Percentiles rank a stretch among this genome's conserved stretches.
These are phyloP conservation scores for Choristoneura rosaceana DNA, from an alignment of 2,888 invertebrate genomes.

Conservation along the genomic window DNA sequence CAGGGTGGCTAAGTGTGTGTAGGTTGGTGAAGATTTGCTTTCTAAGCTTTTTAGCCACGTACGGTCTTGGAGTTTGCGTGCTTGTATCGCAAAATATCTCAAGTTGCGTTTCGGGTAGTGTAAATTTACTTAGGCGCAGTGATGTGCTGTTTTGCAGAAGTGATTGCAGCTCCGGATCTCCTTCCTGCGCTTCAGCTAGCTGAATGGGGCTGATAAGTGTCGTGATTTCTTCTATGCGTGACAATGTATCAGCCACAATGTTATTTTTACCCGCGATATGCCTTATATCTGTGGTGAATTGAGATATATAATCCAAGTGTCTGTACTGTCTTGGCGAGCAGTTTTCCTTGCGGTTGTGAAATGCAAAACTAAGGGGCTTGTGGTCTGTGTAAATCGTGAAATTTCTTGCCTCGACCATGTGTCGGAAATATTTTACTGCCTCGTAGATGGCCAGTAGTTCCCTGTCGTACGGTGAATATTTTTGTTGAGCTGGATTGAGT, in stretches of 20 bases:
- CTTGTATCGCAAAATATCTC: no score
- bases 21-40: no score
- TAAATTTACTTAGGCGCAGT: no score
- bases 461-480: slow-evolving; percentile 20
- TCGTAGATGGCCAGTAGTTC: slow-evolving; percentile 23
- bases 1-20: no score
- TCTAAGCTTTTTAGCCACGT: no score
- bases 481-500: slow-evolving; percentile 18
- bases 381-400: slow-evolving; percentile 15
- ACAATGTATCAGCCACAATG: neutral
- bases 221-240: neutral
- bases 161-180: no score
- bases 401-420: slow-evolving; percentile 12
- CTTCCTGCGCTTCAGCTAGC: no score
- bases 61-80: no score
- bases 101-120: no score
- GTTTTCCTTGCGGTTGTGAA: neutral
- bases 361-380: slow-evolving; percentile 2
- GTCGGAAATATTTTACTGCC: neutral
- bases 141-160: no score
- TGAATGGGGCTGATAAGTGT: no score
- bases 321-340: neutral
- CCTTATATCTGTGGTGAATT: neutral
- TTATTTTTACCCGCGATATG: neutral
- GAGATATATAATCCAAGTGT: neutral